phyloP scores from a whole-genome alignment of 2,888 invertebrate genomes.

The Drosophila nigricruria region DNA sequence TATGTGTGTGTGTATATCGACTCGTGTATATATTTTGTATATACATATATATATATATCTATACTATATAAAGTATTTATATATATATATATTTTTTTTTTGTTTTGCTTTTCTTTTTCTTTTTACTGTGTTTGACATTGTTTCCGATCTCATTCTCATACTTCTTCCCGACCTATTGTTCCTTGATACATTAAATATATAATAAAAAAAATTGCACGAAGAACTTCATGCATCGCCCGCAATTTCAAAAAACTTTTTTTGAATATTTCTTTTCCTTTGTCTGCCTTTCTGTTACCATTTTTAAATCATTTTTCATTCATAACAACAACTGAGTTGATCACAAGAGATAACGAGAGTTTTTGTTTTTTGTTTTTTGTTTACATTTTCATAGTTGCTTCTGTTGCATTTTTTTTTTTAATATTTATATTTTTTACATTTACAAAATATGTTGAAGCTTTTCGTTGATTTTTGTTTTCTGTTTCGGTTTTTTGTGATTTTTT shows the following conservation, averaged over 20 bases:
- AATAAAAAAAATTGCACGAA: slow-evolving; percentile 42
- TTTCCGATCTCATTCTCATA: slow-evolving; percentile 17
- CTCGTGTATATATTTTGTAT: slow-evolving; percentile 28
- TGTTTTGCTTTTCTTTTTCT: slow-evolving; percentile 29
- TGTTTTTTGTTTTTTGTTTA: slow-evolving; percentile 29
- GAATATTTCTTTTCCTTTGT: slow-evolving; percentile 8
- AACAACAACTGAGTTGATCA: slow-evolving; percentile 80
- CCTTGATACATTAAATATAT: slow-evolving; percentile 8
- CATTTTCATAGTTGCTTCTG: slow-evolving; percentile 32
- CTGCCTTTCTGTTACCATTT: slow-evolving; percentile 14
- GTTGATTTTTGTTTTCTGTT: slow-evolving; percentile 43
- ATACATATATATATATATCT: slow-evolving; percentile 26
- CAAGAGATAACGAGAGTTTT: slow-evolving; percentile 79
- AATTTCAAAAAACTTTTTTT: slow-evolving; percentile 3
- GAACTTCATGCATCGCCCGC: slow-evolving; percentile 14
- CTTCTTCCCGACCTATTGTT: slow-evolving; percentile 8
- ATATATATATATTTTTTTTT: slow-evolving; percentile 27
- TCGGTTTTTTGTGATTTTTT: slow-evolving; percentile 1
- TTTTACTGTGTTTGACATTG: slow-evolving; percentile 47
- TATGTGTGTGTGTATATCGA: slow-evolving; percentile 28
- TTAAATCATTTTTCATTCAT: slow-evolving; percentile 57
- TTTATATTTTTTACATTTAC: slow-evolving; percentile 48
- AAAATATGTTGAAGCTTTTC: slow-evolving; percentile 55
- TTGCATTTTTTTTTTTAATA: slow-evolving; percentile 38
- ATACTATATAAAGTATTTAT: slow-evolving; percentile 30